These are phyloP conservation scores for Deroplatys truncata DNA, from an alignment of 2,888 invertebrate genomes.

Conservation along the genomic window DNA sequence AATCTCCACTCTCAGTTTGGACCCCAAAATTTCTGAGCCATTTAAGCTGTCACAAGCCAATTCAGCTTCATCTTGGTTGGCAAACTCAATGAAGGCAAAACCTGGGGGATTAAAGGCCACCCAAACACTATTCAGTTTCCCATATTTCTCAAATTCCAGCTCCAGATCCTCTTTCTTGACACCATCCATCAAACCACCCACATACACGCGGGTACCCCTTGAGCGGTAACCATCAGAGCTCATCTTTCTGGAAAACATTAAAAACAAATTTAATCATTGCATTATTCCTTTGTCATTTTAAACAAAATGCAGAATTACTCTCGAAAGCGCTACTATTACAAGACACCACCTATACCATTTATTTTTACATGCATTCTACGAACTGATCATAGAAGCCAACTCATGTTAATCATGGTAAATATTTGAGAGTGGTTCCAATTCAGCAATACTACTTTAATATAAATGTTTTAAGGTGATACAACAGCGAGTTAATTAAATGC, in stretches of 20 bases:
- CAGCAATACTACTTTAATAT: too few species aligned
- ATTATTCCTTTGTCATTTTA: too few species aligned
- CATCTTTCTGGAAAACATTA: not conserved
- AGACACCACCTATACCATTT: too few species aligned
- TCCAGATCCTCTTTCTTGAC: slow-evolving; percentile 91
- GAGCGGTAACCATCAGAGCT: slow-evolving; percentile 18
- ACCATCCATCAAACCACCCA: slow-evolving; percentile 82
- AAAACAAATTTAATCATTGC: not conserved
- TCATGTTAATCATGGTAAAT: too few species aligned
- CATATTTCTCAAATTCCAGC: slow-evolving; percentile 86
- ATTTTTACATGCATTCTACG: too few species aligned
- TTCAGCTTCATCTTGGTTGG: slow-evolving; percentile 83
- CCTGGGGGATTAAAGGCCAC: slow-evolving; percentile 92
- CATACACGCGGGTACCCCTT: slow-evolving; percentile 76
- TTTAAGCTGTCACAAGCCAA: slow-evolving; percentile 85
- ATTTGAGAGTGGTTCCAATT: too few species aligned
- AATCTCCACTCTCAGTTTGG: slow-evolving; percentile 83
- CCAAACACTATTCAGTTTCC: slow-evolving; percentile 89
- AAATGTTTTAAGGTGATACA: too few species aligned
- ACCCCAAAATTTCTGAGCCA: slow-evolving; percentile 81
- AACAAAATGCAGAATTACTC: too few species aligned
- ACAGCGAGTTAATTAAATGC: too few species aligned
- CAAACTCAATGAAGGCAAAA: slow-evolving; percentile 91
- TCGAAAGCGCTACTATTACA: too few species aligned
- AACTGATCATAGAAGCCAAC: too few species aligned